A percentile compares a stretch with the other conserved stretches of the same genome.
Evolutionary conservation across 2,113 vertebrate species (phyloP).

Genomic region (Casuarius casuarius): DNA sequence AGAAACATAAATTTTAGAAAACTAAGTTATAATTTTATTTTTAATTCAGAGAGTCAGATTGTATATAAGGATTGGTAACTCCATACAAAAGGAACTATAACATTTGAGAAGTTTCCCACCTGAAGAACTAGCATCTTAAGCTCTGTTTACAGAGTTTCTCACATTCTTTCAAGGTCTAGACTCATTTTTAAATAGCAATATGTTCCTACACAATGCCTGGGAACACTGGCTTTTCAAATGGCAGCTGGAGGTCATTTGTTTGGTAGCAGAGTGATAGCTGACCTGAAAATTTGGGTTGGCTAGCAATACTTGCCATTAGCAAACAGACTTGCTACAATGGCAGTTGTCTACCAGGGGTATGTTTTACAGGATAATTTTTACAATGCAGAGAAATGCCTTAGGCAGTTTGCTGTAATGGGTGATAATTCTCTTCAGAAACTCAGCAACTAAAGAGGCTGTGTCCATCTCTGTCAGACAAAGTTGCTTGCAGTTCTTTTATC

Average conservation of each 20-base stretch:
- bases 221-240: neutral
- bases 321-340: neutral
- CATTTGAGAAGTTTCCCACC: neutral
- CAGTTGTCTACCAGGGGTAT: neutral
- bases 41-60: neutral
- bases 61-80: neutral
- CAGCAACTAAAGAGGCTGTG: neutral
- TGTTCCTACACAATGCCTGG: neutral
- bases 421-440: neutral
- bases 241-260: neutral
- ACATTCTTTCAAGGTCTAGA: neutral
- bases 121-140: neutral
- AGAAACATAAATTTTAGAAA: neutral
- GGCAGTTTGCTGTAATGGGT: neutral
- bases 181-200: neutral
- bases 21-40: neutral
- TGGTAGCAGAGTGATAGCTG: neutral
- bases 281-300: neutral
- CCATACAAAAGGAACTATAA: neutral
- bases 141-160: neutral
- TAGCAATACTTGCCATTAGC: neutral
- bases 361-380: neutral
- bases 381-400: rapidly evolving
- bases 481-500: neutral
- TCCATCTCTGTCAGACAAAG: neutral